Conservation (phyloP, 2,797 vertebrate genomes). For the Crenuchus spilurus region DNA sequence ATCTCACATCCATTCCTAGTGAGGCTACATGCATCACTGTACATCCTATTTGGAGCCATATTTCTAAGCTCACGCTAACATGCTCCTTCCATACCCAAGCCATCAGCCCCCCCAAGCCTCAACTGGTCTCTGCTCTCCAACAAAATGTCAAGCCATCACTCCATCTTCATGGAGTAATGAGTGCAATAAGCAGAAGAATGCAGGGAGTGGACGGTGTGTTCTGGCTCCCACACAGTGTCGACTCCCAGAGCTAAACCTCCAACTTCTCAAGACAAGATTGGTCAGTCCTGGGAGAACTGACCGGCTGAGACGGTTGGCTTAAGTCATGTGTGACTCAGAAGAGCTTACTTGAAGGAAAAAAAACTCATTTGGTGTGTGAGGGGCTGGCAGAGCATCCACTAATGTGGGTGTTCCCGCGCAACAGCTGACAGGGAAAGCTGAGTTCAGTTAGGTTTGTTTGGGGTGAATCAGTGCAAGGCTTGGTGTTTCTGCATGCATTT, state of each 20-base stretch:
- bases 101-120: background rate
- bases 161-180: constrained; percentile 53
- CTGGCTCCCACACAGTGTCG: constrained; percentile 48
- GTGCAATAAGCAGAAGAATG: constrained; percentile 59
- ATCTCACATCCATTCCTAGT: no score
- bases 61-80: background rate
- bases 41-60: background rate
- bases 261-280: constrained; percentile 14
- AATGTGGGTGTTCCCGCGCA: constrained; percentile 44
- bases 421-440: constrained; percentile 47
- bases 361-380: constrained; percentile 42
- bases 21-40: background rate
- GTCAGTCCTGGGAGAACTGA: constrained; percentile 20
- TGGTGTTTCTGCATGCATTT: constrained; percentile 31
- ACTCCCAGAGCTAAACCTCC: constrained; percentile 44
- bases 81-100: background rate
- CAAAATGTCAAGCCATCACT: constrained; percentile 19
- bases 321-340: constrained; percentile 56
- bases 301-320: constrained; percentile 49
- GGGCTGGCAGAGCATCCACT: constrained; percentile 40
- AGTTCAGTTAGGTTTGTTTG: constrained; percentile 40
- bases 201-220: constrained; percentile 64
- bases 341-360: constrained; percentile 40
- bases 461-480: constrained; percentile 40
- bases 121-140: constrained; percentile 22